A percentile compares a stretch with the other conserved stretches of the same genome.
These are phyloP conservation scores for Julus scanicus DNA, from an alignment of 2,888 invertebrate species.

Conservation along the genomic window DNA sequence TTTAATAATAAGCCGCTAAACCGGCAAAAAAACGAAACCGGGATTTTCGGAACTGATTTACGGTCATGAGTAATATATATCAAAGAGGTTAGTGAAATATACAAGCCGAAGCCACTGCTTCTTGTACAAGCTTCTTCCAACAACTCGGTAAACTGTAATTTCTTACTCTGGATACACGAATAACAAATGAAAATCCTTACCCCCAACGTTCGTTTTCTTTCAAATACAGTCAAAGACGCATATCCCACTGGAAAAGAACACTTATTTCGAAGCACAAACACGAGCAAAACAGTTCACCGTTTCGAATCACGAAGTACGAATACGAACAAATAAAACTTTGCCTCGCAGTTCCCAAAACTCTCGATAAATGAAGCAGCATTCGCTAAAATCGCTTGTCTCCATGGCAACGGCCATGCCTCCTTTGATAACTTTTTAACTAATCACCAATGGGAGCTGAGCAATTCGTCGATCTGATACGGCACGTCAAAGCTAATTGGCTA, in stretches of 20 bases:
- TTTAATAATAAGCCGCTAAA: neutral
- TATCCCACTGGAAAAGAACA: neutral
- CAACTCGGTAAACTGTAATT: neutral
- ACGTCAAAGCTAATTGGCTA: constrained; percentile 10
- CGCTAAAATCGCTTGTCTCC: neutral
- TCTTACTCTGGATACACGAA: neutral
- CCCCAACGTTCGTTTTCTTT: neutral
- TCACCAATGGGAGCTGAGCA: neutral
- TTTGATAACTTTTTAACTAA: neutral
- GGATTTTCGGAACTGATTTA: neutral
- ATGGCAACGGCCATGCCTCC: constrained; percentile 31
- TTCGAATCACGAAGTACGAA: neutral
- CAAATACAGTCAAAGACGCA: neutral
- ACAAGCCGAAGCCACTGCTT: neutral
- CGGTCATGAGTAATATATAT: neutral
- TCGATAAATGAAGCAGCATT: neutral
- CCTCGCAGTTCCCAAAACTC: neutral
- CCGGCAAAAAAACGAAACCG: neutral
- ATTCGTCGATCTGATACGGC: neutral
- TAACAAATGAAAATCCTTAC: neutral
- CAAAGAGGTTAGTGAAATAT: neutral
- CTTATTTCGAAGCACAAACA: constrained; percentile 15
- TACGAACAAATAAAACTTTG: constrained; percentile 24
- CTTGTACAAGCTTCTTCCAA: neutral
- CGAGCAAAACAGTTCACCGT: constrained; percentile 40